A percentile compares a stretch with the other conserved stretches of the same genome.
Conservation (phyloP, 2,797 vertebrate species). For the Coilia nasus region DNA sequence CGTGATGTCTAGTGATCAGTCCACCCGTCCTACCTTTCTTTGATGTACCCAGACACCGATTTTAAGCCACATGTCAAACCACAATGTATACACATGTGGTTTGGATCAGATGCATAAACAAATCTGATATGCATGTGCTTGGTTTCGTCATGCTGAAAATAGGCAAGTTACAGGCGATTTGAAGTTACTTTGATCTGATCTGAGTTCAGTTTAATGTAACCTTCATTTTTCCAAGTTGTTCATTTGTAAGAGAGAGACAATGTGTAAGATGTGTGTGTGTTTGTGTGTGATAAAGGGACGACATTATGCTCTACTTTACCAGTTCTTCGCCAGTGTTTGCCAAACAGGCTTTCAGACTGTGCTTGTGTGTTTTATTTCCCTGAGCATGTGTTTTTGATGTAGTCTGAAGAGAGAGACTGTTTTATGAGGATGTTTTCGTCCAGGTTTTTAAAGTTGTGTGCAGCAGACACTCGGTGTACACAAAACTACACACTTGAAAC, state of each 20-base stretch:
- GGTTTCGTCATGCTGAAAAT: not conserved
- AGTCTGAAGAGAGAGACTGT: not conserved
- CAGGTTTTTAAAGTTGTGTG: not conserved
- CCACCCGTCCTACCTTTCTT: not conserved
- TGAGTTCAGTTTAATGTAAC: not conserved
- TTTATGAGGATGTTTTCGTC: constrained; percentile 17
- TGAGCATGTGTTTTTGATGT: constrained; percentile 14
- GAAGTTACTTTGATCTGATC: not conserved
- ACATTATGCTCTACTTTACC: not conserved
- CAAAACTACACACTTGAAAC: not conserved
- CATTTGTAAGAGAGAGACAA: no score
- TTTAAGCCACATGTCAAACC: not conserved
- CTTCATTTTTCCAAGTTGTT: no score
- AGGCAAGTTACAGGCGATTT: not conserved
- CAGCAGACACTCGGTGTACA: not conserved
- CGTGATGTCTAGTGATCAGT: not conserved
- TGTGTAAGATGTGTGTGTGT: no score
- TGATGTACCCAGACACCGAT: not conserved
- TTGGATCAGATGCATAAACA: not conserved
- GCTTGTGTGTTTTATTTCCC: not conserved
- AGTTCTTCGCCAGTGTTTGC: not conserved
- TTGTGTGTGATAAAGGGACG: no score
- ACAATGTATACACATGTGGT: not conserved
- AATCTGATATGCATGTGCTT: not conserved
- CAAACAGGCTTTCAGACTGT: not conserved